A percentile compares a stretch with the other conserved stretches of the same genome.
Conservation (phyloP, 2,888 invertebrate genomes). For the Bedellia somnulentella region DNA sequence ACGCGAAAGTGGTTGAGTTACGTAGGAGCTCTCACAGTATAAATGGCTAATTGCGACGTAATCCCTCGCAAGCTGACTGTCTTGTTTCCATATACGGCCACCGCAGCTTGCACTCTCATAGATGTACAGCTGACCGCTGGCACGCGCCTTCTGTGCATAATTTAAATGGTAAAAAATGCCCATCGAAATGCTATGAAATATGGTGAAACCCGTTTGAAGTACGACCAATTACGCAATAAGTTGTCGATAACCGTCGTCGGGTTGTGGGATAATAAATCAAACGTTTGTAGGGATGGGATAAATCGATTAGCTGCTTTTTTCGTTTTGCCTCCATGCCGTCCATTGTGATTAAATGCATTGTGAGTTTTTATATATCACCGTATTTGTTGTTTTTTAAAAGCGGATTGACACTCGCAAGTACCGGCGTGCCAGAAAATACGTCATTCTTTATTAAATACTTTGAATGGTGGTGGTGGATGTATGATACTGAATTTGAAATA, state of each 20-base stretch:
- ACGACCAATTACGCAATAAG: constrained; percentile 30
- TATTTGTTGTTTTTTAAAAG: too few species aligned
- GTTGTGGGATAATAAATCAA: constrained; percentile 19
- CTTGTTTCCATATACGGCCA: constrained; percentile 54
- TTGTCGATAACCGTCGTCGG: constrained; percentile 6
- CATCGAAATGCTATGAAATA: constrained; percentile 43
- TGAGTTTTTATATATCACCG: too few species aligned
- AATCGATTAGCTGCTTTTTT: constrained; percentile 14
- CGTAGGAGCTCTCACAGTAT: constrained; percentile 21
- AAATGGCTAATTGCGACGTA: constrained; percentile 53
- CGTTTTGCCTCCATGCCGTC: too few species aligned
- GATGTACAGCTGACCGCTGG: constrained; percentile 55
- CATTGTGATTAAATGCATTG: too few species aligned
- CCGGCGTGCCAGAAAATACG: too few species aligned
- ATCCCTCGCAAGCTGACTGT: constrained; percentile 34
- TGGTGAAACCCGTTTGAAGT: too few species aligned
- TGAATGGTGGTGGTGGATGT: too few species aligned
- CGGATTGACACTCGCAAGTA: too few species aligned
- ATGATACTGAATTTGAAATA: too few species aligned
- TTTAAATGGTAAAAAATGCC: constrained; percentile 44
- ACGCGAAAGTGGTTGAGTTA: constrained; percentile 52
- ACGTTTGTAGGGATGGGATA: constrained; percentile 17
- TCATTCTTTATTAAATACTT: too few species aligned
- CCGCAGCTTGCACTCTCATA: constrained; percentile 50
- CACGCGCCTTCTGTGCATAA: constrained; percentile 52